phyloP scores from a whole-genome alignment of 2,113 vertebrate species.

The Sterrhoptilus dennistouni region DNA sequence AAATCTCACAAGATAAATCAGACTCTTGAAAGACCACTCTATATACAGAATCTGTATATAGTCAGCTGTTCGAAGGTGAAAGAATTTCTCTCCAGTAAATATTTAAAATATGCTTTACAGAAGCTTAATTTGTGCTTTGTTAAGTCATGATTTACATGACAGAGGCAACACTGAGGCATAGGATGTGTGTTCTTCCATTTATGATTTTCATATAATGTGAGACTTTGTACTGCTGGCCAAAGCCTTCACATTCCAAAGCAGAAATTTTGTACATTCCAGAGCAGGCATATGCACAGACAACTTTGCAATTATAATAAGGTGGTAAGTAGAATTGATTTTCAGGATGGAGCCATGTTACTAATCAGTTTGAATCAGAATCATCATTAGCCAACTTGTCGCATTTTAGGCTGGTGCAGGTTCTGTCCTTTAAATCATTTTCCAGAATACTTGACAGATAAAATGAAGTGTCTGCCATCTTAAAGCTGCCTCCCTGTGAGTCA shows the following conservation, averaged over 20 bases:
- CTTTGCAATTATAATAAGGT: background rate
- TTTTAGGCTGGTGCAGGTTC: background rate
- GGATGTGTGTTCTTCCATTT: background rate
- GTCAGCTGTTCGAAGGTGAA: background rate
- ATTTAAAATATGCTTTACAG: background rate
- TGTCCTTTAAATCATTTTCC: background rate
- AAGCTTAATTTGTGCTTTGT: rapidly evolving
- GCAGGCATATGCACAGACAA: background rate
- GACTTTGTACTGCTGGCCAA: background rate
- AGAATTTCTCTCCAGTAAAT: background rate
- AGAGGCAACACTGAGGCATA: background rate
- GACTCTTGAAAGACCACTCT: background rate
- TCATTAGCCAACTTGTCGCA: background rate
- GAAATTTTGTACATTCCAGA: background rate
- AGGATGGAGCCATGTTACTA: background rate
- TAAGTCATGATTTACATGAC: background rate
- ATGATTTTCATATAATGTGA: rapidly evolving
- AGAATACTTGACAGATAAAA: background rate
- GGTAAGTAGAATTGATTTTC: background rate
- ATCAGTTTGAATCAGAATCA: background rate
- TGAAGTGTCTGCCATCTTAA: background rate
- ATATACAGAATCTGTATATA: background rate
- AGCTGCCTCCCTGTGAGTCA: background rate
- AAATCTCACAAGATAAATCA: background rate
- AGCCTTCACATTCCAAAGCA: background rate